Conservation (phyloP, 1,140 invertebrate genomes). For the Magallana gigas region DNA sequence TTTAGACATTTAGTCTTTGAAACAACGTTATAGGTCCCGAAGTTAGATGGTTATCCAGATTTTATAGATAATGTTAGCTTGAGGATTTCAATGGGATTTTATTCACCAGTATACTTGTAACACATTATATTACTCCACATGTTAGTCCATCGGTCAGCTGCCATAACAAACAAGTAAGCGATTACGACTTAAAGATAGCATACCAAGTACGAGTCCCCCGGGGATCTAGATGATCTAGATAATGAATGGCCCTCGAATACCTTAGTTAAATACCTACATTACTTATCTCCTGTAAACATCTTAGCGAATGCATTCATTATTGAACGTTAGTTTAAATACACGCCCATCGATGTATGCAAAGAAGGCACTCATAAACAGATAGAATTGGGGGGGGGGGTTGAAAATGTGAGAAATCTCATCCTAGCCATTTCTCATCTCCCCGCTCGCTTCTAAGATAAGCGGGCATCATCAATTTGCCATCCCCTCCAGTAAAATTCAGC, state of each 20-base stretch:
- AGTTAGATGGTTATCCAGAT: too few relatives aligned
- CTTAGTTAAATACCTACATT: constrained; percentile 5
- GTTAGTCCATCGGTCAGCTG: not conserved
- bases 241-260: not conserved
- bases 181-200: not conserved
- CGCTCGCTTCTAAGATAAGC: not conserved
- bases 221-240: constrained; percentile 6
- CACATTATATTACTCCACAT: too few relatives aligned
- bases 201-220: not conserved
- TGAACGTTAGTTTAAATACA: not conserved
- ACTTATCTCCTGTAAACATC: not conserved
- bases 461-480: not conserved
- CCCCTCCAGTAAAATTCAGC: constrained; percentile 1
- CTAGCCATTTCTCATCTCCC: not conserved
- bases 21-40: too few relatives aligned
- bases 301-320: not conserved
- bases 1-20: too few relatives aligned
- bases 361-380: not conserved
- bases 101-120: too few relatives aligned
- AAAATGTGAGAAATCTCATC: too few relatives aligned
- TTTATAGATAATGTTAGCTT: too few relatives aligned
- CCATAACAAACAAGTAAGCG: not conserved
- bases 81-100: too few relatives aligned
- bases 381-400: too few relatives aligned
- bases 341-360: not conserved